These are phyloP conservation scores for Bufo bufo DNA, from an alignment of 2,113 vertebrate species.

Conservation along the genomic window DNA sequence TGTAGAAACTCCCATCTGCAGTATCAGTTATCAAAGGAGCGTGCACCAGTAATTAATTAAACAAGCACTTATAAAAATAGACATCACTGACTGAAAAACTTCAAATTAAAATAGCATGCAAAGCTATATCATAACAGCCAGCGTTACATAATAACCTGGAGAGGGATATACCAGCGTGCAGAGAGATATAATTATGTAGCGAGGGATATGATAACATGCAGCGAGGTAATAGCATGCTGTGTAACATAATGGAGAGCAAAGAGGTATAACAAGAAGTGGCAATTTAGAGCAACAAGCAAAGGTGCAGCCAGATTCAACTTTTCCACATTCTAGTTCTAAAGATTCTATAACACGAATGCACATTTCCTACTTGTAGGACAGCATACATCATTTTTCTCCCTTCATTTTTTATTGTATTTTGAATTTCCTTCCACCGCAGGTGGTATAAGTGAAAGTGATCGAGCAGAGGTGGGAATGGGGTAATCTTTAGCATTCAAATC, in stretches of 20 bases:
- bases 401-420: no score
- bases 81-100: conserved; percentile 21
- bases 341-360: not conserved
- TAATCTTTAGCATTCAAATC: no score
- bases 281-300: conserved; percentile 39
- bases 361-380: not conserved
- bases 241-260: conserved; percentile 36
- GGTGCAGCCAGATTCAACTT: not conserved
- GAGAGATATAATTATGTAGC: conserved; percentile 51
- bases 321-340: not conserved
- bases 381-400: not conserved
- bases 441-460: no score
- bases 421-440: no score
- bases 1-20: not conserved
- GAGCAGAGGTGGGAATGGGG: no score
- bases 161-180: conserved; percentile 39
- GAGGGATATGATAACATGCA: conserved; percentile 44
- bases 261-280: conserved; percentile 37
- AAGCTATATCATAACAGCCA: conserved; percentile 34
- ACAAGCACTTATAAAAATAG: conserved; percentile 1
- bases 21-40: not conserved
- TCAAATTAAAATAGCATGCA: conserved; percentile 9
- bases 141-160: conserved; percentile 36
- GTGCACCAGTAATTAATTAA: conserved; percentile 22
- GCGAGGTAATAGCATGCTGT: conserved; percentile 40